Conservation (phyloP, 2,888 invertebrate species). For the Hylaea fasciaria region DNA sequence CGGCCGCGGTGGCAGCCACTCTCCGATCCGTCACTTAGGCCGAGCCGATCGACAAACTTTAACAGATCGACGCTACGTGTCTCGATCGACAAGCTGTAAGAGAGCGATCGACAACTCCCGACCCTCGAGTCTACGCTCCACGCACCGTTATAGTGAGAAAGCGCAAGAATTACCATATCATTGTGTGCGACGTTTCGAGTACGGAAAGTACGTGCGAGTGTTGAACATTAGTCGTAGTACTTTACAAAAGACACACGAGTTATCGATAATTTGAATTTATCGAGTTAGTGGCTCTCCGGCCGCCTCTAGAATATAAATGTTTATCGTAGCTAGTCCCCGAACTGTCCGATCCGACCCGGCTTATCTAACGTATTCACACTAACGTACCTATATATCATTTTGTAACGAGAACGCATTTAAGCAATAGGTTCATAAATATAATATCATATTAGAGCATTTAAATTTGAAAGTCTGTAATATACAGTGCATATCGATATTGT, state of each 20-base stretch:
- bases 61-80: slow-evolving; percentile 6
- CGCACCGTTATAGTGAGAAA: slow-evolving; percentile 21
- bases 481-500: slow-evolving; percentile 77
- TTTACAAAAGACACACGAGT: slow-evolving; percentile 54
- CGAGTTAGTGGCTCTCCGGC: slow-evolving; percentile 17
- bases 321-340: slow-evolving; percentile 61
- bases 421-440: slow-evolving; percentile 3
- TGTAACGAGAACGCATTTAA: slow-evolving; percentile 17
- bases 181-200: slow-evolving; percentile 53
- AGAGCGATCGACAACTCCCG: slow-evolving; percentile 8
- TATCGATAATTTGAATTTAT: slow-evolving; percentile 28
- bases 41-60: slow-evolving; percentile 9
- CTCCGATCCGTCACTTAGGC: slow-evolving; percentile 57
- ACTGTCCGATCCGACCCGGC: slow-evolving; percentile 50
- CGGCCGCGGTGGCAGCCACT: slow-evolving; percentile 44
- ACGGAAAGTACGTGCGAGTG: slow-evolving; percentile 46
- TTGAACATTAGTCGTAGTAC: slow-evolving; percentile 48
- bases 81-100: slow-evolving; percentile 12
- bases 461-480: slow-evolving; percentile 59
- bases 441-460: slow-evolving; percentile 49
- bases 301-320: slow-evolving; percentile 26
- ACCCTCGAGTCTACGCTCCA: slow-evolving; percentile 13
- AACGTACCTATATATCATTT: background rate
- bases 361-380: slow-evolving; percentile 38
- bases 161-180: slow-evolving; percentile 66